Conservation (phyloP, 2,888 invertebrate genomes). For the Alloscopus bannaensis region DNA sequence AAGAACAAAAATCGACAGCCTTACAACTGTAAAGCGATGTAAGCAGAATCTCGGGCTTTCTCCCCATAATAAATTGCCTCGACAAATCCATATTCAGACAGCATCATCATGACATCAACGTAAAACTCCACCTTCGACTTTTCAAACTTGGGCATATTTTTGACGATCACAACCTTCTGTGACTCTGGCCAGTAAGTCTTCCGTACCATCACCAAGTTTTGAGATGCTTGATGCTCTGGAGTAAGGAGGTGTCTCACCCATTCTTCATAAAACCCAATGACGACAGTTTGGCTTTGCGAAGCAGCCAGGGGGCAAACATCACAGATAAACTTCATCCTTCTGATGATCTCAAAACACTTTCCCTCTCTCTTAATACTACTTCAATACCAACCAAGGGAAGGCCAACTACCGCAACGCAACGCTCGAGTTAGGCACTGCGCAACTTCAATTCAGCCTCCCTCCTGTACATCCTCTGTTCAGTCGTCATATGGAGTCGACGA, state of each 20-base stretch:
- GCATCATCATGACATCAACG: constrained; percentile 9
- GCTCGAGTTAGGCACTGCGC: too few relatives aligned
- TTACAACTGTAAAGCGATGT: constrained; percentile 17
- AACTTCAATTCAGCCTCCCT: too few relatives aligned
- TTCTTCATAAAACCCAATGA: constrained; percentile 30
- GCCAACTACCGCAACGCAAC: too few relatives aligned
- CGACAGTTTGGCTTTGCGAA: not conserved
- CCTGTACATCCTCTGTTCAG: too few relatives aligned
- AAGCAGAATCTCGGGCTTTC: not conserved
- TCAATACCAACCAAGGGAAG: too few relatives aligned
- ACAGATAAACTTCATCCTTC: constrained; percentile 24
- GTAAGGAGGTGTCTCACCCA: constrained; percentile 33
- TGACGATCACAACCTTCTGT: not conserved
- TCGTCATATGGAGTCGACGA: too few relatives aligned
- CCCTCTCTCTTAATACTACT: too few relatives aligned
- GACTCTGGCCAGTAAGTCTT: constrained; percentile 30
- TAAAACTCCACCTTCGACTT: constrained; percentile 2
- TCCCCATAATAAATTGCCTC: constrained; percentile 31
- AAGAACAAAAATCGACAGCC: not conserved
- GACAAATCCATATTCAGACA: constrained; percentile 38
- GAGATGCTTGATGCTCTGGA: constrained; percentile 33
- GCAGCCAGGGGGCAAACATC: constrained; percentile 33
- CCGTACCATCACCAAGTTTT: constrained; percentile 3
- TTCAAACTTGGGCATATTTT: constrained; percentile 5
- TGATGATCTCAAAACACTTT: not conserved